Percentiles rank a stretch among this genome's conserved stretches.
Evolutionary conservation across 2,113 vertebrate species (phyloP).

Genomic region (Platysteira castanea): DNA sequence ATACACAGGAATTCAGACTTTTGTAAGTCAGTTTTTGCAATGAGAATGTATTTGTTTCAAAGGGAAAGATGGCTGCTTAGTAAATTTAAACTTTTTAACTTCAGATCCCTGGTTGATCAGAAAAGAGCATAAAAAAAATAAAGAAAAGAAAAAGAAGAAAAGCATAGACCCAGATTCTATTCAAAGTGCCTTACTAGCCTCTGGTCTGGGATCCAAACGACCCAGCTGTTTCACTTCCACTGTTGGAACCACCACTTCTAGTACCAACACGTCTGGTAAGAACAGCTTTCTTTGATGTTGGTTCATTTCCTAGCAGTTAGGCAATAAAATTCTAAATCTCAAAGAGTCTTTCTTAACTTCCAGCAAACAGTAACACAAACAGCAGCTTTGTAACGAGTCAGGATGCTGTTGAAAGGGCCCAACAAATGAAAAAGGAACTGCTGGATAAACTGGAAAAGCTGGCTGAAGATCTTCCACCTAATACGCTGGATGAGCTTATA

Average conservation of each 20-base stretch:
- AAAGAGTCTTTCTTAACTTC: slow-evolving; percentile 1
- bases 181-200: slow-evolving; percentile 99
- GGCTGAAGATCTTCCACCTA: slow-evolving; percentile 90
- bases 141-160: slow-evolving; percentile 91
- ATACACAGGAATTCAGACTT: neutral
- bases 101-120: slow-evolving; percentile 96
- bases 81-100: neutral
- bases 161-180: slow-evolving; percentile 97
- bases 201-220: slow-evolving; percentile 90
- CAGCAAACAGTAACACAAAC: slow-evolving; percentile 83
- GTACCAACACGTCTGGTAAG: slow-evolving; percentile 71
- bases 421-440: slow-evolving; percentile 92
- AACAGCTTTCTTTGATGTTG: neutral
- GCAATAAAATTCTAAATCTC: neutral
- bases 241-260: slow-evolving; percentile 71
- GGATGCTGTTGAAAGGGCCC: slow-evolving; percentile 93
- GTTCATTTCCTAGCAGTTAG: neutral
- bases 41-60: neutral
- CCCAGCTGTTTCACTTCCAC: slow-evolving; percentile 87
- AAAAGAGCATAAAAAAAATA: slow-evolving; percentile 94
- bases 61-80: neutral
- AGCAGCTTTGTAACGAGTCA: slow-evolving; percentile 89
- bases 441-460: slow-evolving; percentile 90
- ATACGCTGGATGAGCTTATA: slow-evolving; percentile 95
- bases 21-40: neutral